Evolutionary conservation across 2,888 invertebrate genomes (phyloP).

Genomic region (Ceraclea dissimilis): DNA sequence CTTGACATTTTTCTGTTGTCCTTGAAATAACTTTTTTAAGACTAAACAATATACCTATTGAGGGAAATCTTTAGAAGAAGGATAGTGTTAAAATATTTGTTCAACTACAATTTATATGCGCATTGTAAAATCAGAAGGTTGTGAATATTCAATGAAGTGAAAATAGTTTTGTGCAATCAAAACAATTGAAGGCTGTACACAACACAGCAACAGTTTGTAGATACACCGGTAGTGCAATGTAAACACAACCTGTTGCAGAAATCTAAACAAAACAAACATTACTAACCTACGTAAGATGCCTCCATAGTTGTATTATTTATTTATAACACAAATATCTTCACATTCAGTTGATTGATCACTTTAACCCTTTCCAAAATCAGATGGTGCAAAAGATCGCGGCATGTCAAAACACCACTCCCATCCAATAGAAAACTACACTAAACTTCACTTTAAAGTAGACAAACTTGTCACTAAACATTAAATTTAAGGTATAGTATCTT

Average conservation of each 20-base stretch:
- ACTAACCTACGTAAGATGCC: constrained; percentile 15
- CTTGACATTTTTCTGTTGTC: too few relatives aligned
- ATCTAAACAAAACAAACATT: not conserved
- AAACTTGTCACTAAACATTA: constrained; percentile 14
- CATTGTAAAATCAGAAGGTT: too few relatives aligned
- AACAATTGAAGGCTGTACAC: not conserved
- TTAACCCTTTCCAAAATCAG: constrained; percentile 10
- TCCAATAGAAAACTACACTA: constrained; percentile 12
- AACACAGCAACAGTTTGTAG: not conserved
- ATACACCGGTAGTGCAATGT: not conserved
- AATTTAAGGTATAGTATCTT: constrained; percentile 1
- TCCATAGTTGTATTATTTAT: constrained; percentile 12
- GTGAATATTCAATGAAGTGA: too few relatives aligned
- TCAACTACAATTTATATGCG: too few relatives aligned
- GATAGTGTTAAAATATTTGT: too few relatives aligned
- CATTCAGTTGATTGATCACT: constrained; percentile 4
- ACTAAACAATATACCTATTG: too few relatives aligned
- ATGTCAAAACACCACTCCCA: constrained; percentile 20
- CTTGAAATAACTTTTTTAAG: too few relatives aligned
- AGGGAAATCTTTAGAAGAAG: too few relatives aligned
- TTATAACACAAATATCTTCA: not conserved
- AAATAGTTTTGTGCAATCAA: not conserved
- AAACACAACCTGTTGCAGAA: constrained; percentile 18
- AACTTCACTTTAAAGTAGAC: constrained; percentile 11
- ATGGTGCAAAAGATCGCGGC: constrained; percentile 17